Evolutionary conservation across 2,888 invertebrate genomes (phyloP).

Genomic region (Chironomus riparius): DNA sequence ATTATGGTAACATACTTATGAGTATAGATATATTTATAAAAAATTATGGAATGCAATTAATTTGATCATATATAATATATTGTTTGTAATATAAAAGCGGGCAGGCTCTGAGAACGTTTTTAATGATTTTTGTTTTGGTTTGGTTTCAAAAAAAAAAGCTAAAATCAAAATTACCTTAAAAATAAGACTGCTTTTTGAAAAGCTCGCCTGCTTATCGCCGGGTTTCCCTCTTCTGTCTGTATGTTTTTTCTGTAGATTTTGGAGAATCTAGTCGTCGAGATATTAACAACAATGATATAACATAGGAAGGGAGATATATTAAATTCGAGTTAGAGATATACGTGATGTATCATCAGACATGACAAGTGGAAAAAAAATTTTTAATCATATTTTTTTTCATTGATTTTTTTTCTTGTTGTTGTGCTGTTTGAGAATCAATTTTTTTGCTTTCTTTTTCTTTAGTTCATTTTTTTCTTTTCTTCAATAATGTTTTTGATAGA

Average conservation of each 20-base stretch:
- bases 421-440: not conserved
- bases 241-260: conserved; percentile 98
- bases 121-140: not conserved
- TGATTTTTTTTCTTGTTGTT: not conserved
- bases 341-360: conserved; percentile 22
- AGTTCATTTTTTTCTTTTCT: no score
- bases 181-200: conserved; percentile 96
- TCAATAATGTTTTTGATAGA: no score
- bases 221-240: conserved; percentile 94
- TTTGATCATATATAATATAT: no score
- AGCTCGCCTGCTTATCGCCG: conserved; percentile 81
- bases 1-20: no score
- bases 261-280: conserved; percentile 69
- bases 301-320: not conserved
- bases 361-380: not conserved
- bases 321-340: not conserved
- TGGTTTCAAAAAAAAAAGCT: conserved; percentile 14
- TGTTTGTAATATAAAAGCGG: not conserved
- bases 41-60: no score
- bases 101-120: conserved; percentile 15
- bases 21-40: no score
- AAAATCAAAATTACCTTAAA: conserved; percentile 74
- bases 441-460: not conserved
- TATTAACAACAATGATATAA: not conserved
- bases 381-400: not conserved